phyloP scores from a whole-genome alignment of 2,113 vertebrate species.

The Himantopus leucocephalus region DNA sequence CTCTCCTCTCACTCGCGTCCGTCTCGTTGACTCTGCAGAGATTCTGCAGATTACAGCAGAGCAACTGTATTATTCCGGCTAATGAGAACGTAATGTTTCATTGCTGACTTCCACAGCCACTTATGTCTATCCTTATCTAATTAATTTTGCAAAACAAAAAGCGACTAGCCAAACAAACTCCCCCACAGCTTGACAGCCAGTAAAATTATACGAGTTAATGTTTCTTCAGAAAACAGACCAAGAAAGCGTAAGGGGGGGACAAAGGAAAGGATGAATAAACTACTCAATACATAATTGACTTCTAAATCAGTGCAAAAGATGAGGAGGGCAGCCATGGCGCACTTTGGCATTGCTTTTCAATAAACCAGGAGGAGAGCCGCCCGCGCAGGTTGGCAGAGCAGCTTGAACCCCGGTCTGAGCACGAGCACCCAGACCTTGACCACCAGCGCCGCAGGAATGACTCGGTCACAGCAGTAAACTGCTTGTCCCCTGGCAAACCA shows the following conservation, averaged over 20 bases:
- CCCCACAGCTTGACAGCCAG: not conserved
- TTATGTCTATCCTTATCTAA: slow-evolving; percentile 58
- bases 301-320: not conserved
- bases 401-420: not conserved
- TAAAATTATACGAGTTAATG: not conserved
- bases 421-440: not conserved
- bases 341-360: not conserved
- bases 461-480: not conserved
- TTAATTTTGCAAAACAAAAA: slow-evolving; percentile 64
- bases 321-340: not conserved
- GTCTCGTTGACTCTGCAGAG: not conserved
- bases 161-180: slow-evolving; percentile 42
- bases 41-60: not conserved
- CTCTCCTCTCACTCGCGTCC: not conserved
- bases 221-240: slow-evolving; percentile 10
- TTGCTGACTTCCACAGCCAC: slow-evolving; percentile 38
- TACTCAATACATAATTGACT: not conserved
- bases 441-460: rapidly evolving
- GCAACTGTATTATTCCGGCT: slow-evolving; percentile 6
- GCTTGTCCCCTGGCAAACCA: not conserved
- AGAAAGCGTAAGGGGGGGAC: not conserved
- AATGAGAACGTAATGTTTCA: slow-evolving; percentile 46
- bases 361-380: not conserved
- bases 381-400: rapidly evolving
- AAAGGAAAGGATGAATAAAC: not conserved